phyloP scores from a whole-genome alignment of 2,888 invertebrate species.

The Tetragonula carbonaria region DNA sequence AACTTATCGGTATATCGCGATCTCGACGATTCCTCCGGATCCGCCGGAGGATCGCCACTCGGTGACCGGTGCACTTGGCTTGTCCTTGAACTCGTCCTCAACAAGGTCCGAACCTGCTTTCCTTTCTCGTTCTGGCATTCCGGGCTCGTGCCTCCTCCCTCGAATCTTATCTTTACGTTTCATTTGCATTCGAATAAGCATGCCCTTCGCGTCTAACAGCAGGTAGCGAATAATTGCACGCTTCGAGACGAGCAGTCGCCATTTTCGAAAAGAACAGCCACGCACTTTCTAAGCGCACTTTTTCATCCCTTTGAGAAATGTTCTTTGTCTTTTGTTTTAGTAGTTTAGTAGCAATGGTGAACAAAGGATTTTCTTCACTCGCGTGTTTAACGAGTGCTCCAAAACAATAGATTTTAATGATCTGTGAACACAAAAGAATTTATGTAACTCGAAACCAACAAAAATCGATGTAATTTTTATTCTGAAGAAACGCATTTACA shows the following conservation, averaged over 20 bases:
- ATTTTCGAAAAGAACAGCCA: background rate
- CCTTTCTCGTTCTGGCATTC: conserved; percentile 35
- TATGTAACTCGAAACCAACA: too few species aligned
- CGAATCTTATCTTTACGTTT: conserved; percentile 44
- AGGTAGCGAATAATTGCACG: conserved; percentile 39
- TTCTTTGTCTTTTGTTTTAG: background rate
- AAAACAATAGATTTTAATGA: too few species aligned
- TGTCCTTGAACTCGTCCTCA: conserved; percentile 75
- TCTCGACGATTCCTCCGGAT: conserved; percentile 61
- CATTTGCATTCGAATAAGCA: conserved; percentile 55
- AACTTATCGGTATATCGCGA: conserved; percentile 50
- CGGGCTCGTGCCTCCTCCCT: conserved; percentile 30
- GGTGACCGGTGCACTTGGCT: conserved; percentile 34
- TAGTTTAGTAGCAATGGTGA: background rate
- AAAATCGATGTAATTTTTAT: too few species aligned
- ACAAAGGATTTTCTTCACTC: too few species aligned
- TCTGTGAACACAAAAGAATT: too few species aligned
- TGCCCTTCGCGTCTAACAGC: conserved; percentile 24
- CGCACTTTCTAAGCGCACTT: background rate
- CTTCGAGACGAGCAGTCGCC: background rate
- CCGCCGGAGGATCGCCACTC: conserved; percentile 38
- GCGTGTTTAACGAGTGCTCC: too few species aligned
- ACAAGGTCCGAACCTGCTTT: conserved; percentile 57
- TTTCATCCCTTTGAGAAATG: background rate
- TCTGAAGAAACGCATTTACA: too few species aligned